Evolutionary conservation across 2,113 vertebrate species (phyloP), one percentile per base, ranked within the genome.

Genomic region (Notothenia coriiceps): DNA sequence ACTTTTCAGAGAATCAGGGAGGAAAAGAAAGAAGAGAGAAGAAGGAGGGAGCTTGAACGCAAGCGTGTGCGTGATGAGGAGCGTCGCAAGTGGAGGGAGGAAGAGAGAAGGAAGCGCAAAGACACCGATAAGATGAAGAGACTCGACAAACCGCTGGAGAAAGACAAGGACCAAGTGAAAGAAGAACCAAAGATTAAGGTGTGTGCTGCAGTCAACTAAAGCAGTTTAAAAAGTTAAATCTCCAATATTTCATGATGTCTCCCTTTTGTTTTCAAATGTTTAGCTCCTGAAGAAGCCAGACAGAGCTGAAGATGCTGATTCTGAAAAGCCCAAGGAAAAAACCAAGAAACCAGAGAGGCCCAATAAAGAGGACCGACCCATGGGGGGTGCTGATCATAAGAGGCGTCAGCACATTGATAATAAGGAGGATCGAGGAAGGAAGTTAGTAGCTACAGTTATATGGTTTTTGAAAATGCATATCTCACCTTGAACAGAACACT

Each of bases 131-230:
- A 98, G 86, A 85, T 96, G 82, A 99, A 97, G 90, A 99, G 97
- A 69, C 93, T 95, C 67, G 94, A 95, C 51, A 98, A 96, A 90
- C 91, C 94, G 43, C 92, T 92, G 74, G 97, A 97, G 43, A 97
- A 97, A 83, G 96, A 99, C 86, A 97, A 95, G 78, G 97, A 99
- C 68, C 96, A 95, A 86, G 88, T 93, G 84, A 99, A 98, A 93
- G 97, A 99, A 66, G 98, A 98, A 89, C 98, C 98, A 93, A 99
- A 98, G 95, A 99, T 99, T 91, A 99, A 99, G 97, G 98, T 98
- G 52, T 40, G 61, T 66, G 29, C 25, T 43, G 12, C 47, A 40
- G 43, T 61, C 8, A 2, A 50, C 13, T 20, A 1, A 50, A 44
- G 10, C n/a, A 6, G 12, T 1, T 70, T 20, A 1, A 56, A 66